Evolutionary conservation across 2,888 invertebrate genomes (phyloP), one percentile per base, ranked within the genome.

Genomic region (Drosophila paracracens): DNA sequence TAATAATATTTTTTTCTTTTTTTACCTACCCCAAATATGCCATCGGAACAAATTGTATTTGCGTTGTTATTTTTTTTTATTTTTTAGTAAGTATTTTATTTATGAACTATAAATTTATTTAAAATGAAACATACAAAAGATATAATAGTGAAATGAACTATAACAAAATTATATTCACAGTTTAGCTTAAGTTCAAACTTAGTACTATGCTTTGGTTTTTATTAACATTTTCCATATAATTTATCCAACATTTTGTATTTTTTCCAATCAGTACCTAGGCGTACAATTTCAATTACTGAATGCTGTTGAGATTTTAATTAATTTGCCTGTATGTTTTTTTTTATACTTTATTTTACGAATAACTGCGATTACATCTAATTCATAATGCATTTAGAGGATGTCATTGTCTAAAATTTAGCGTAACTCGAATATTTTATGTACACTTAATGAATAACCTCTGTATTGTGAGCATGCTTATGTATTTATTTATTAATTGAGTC

Each of bases 101-200:
- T 61, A 74, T 69, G 69, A 71, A 62, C 63, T 72, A 71, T 70
- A 70, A 72, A 69, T 76, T 70, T 65, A 69, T 70, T 78, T 48
- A 56, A 83, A 83, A 77, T 66, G 27, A 85, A 83, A 75, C 54
- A 72, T 88, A 82, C 60, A 77, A 85, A 88, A 77, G 65, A 59
- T 82, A 82, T 69, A 69, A 65, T 72, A 79, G 70, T 67, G 50
- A 56, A 68, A 66, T 31, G 0, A 74, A 52, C 54, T 67, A 75
- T 48, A 85, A 70, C 64, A 53, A 53, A 88, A 79, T 62, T 16
- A 77, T 72, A 83, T 77, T 77, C 68, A 77, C 80, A 80, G 76
- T 72, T 84, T 70, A 74, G 60, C 72, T 62, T 50, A 64, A 74
- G 71, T 74, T 69, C 56, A 72, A 74, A 70, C 67, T 71, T 79